Base-by-base conservation (phyloP, 2,797 vertebrate species). In the Poeciliopsis gracilis region DNA sequence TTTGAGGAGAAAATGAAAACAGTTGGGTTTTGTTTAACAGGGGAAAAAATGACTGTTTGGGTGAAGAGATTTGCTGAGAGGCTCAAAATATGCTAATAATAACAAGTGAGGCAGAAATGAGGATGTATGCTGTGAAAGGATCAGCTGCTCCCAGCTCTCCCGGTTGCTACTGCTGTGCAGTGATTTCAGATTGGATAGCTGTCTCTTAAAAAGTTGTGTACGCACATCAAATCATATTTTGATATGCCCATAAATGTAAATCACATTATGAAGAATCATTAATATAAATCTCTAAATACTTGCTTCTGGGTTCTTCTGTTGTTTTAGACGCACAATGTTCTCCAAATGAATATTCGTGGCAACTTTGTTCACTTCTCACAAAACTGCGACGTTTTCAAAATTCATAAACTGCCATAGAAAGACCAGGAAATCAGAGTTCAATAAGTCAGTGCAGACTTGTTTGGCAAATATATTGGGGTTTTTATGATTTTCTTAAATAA, bases 11-110 rank as follows among this genome's bases (percentile, higher is more conserved):
- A 77, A 75, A 4, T 38, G 49, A 13, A 70, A 61, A 46, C 3
- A 46, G 69, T 80, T 76, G 72, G 77, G 72, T 92, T 46, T 79
- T 91, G 80, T 89, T 84, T 28, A 2, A 78, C 57, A 30, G 87
- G 74, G 76, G 83, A 83, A 90, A 85, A 90, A 90, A 20, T 41
- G 77, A n/a, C 49, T 82, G 47, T 49, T 63, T 55, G 59, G 41
- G 75, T 33, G 45, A 72, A 59, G 75, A 75, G 75, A 73, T 61
- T 82, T 63, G 61, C 25, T 72, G 76, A 82, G 23, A 51, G 74
- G 57, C n/a, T 57, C 76, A 53, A 84, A 80, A 86, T 28, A 70
- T 76, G 87, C 80, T 84, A 36, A 76, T 33, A 38, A 87, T 59
- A 75, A 49, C 43, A 43, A 33, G 67, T 49, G n/a, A 82, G 47